Evolutionary conservation across 1,140 invertebrate species (phyloP), one percentile per base, ranked within the genome.

Genomic region (Varroa destructor): DNA sequence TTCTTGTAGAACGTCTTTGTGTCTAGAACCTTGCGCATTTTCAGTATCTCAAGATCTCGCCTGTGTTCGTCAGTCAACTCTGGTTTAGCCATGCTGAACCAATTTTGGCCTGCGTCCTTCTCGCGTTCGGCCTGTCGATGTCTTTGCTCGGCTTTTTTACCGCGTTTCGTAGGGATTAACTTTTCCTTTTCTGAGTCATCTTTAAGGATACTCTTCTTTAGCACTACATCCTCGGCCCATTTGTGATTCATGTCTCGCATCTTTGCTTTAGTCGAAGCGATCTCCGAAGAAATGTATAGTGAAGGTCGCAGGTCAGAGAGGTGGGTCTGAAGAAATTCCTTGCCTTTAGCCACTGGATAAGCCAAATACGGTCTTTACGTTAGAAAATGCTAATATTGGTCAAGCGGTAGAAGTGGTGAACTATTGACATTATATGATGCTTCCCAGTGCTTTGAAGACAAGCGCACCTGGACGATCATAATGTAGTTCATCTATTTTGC

Each of bases 1-100:
- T 89, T 89, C 79, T 95, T 96, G 80, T 95, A 97, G 77, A 96
- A 96, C 71, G 86, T 86, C 79, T 94, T 95, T 0, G 90, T 88
- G 83, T 97, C 88, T 1, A 97, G 81, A 4, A 85, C 88, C n/a
- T 88, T 88, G 77, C 94, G 85, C 91, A 97, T 94, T 80, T 90
- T 87, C 0, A 98, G 78, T 3, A 95, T 79, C 81, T 90, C 84
- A 5, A 97, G 81, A 79, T 97, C 92, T 77, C 88, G 87, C 78
- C 88, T 88, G 4, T 88, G 78, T 79, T 96, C 91, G 40, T 91
- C 87, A 0, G 89, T 94, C 74, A 96, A 78, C 78, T 95, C 91
- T 64, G 90, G 86, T 0, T 89, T 88, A 56, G 86, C 85, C 80
- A 97, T 82, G 77, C 91, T 84, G 79, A 86, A 96, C 94, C 94